Evolutionary conservation across 1,140 invertebrate genomes (phyloP).

Genomic region (Cyclargus thomasi): DNA sequence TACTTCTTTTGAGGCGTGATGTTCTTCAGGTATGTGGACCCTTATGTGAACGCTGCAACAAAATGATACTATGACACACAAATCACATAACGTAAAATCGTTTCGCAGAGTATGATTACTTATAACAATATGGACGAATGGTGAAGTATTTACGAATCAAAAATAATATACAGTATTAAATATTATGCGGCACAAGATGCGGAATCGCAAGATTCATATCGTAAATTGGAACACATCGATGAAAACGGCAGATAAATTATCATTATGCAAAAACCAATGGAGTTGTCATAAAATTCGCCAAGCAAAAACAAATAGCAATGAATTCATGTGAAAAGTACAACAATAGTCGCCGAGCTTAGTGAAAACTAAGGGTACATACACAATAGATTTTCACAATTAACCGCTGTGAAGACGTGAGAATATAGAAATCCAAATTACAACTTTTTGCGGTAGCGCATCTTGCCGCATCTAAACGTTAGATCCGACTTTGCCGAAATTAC

Average conservation of each 20-base stretch:
- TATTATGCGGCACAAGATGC: too few species aligned
- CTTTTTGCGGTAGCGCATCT: conserved; percentile 30
- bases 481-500: neutral
- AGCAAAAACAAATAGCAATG: conserved; percentile 23
- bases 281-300: conserved; percentile 21
- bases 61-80: conserved; percentile 12
- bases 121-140: too few species aligned
- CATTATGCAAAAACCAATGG: neutral
- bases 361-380: conserved; percentile 52
- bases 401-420: conserved; percentile 63
- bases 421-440: conserved; percentile 42
- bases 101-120: too few species aligned
- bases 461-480: conserved; percentile 18
- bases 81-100: neutral
- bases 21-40: conserved; percentile 59
- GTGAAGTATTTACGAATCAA: too few species aligned
- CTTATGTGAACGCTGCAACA: conserved; percentile 64
- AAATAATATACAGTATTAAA: too few species aligned
- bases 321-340: conserved; percentile 23
- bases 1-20: conserved; percentile 58
- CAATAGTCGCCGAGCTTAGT: conserved; percentile 50
- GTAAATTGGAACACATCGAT: too few species aligned
- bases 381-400: conserved; percentile 68
- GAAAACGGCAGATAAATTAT: neutral
- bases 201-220: too few species aligned